Conservation (phyloP, 1,140 invertebrate genomes). For the Plutomurus gul region DNA sequence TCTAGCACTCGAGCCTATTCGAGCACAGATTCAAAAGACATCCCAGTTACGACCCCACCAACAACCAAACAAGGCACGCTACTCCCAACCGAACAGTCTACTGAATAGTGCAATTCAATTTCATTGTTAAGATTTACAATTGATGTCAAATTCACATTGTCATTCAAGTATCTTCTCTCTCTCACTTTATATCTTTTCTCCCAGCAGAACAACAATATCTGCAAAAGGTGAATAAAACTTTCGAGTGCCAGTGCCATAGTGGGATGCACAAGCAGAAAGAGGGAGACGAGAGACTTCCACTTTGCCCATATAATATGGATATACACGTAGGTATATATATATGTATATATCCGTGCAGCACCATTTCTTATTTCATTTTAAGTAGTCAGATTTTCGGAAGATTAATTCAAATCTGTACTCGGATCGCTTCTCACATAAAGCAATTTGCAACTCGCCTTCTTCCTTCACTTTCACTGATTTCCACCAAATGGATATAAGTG, state of each 20-base stretch:
- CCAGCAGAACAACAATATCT: not conserved
- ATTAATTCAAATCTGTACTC: not conserved
- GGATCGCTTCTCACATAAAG: not conserved
- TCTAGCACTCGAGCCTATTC: not conserved
- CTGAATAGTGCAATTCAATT: constrained; percentile 14
- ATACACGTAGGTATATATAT: too few species aligned
- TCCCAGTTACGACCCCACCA: not conserved
- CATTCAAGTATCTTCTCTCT: constrained; percentile 14
- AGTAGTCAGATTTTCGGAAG: not conserved
- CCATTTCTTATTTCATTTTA: too few species aligned
- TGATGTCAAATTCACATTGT: constrained; percentile 27
- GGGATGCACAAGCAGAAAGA: too few species aligned
- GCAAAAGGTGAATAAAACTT: not conserved
- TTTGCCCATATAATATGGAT: too few species aligned
- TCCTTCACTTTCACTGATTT: not conserved
- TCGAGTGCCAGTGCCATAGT: not conserved
- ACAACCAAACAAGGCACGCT: not conserved
- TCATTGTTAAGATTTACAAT: constrained; percentile 8
- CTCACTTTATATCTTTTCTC: not conserved
- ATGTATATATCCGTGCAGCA: too few species aligned
- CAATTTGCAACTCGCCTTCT: not conserved
- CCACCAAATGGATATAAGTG: not conserved
- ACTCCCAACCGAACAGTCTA: not conserved
- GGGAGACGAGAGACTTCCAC: not conserved
- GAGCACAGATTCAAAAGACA: constrained; percentile 5